Evolutionary conservation across 2,888 invertebrate species (phyloP).

Genomic region (Hirtodrosophila duncani): DNA sequence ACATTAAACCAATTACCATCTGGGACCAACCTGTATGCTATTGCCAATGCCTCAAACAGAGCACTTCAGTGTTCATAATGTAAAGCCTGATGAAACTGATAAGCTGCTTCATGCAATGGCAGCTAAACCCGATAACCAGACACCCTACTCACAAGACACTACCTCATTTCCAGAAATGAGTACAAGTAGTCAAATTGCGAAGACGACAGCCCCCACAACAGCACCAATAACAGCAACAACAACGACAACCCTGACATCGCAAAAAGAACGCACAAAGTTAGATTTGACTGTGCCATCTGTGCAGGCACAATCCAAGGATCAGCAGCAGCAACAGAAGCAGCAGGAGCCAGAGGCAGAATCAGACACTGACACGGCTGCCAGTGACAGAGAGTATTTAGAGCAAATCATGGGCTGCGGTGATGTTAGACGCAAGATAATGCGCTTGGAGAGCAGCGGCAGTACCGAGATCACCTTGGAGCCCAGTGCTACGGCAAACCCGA

Average conservation of each 20-base stretch:
- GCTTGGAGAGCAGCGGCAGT: constrained; percentile 77
- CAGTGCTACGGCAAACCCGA: constrained; percentile 32
- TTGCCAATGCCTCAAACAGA: constrained; percentile 62
- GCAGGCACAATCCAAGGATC: not conserved
- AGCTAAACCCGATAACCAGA: constrained; percentile 47
- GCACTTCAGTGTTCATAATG: constrained; percentile 77
- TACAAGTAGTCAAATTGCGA: constrained; percentile 72
- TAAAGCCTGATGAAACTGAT: constrained; percentile 72
- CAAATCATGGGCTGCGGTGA: constrained; percentile 79
- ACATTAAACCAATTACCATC: not conserved
- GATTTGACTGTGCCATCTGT: constrained; percentile 35
- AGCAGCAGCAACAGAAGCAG: not conserved
- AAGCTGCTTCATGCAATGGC: constrained; percentile 70
- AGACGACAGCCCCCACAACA: constrained; percentile 38
- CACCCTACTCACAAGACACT: constrained; percentile 70
- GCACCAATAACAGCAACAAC: constrained; percentile 26
- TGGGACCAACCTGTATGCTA: constrained; percentile 26
- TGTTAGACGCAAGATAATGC: constrained; percentile 80
- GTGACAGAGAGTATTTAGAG: constrained; percentile 66
- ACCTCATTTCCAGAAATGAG: constrained; percentile 77
- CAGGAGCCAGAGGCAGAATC: constrained; percentile 1
- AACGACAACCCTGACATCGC: constrained; percentile 43
- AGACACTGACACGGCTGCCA: constrained; percentile 27
- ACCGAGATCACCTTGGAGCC: constrained; percentile 54
- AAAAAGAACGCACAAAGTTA: constrained; percentile 52